Evolutionary conservation across 2,113 vertebrate genomes (phyloP).

Genomic region (Suricata suricatta): DNA sequence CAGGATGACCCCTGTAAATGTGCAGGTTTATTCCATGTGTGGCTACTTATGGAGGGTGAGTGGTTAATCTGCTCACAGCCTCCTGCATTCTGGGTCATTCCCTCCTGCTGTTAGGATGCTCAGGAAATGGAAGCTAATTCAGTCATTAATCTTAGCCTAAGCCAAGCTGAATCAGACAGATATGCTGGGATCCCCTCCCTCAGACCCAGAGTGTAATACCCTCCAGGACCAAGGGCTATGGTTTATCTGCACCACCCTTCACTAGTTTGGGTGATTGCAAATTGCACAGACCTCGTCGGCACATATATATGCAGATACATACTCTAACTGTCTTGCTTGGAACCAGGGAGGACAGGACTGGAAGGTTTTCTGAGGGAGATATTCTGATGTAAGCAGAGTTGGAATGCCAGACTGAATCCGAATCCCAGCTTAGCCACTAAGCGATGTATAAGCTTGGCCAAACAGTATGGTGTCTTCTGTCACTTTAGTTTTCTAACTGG

Average conservation of each 20-base stretch:
- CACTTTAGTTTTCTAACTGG: background rate
- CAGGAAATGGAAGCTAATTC: constrained; percentile 36
- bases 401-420: background rate
- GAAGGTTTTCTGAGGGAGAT: background rate
- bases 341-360: background rate
- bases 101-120: constrained; percentile 9
- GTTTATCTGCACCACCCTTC: background rate
- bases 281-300: background rate
- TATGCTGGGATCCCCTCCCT: background rate
- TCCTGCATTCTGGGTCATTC: constrained; percentile 53
- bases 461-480: background rate
- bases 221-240: background rate
- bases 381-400: background rate
- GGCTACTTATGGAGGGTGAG: background rate
- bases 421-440: background rate
- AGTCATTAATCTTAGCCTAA: constrained; percentile 53
- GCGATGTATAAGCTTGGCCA: too few species aligned
- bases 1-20: background rate
- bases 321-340: background rate
- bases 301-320: accelerated
- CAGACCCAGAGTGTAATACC: background rate
- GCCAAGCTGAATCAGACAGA: background rate
- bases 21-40: background rate
- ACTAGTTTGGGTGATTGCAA: background rate
- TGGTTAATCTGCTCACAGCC: background rate